Evolutionary conservation across 1,140 invertebrate genomes (phyloP), one percentile per base, ranked within the genome.

Genomic region (Manduca sexta): DNA sequence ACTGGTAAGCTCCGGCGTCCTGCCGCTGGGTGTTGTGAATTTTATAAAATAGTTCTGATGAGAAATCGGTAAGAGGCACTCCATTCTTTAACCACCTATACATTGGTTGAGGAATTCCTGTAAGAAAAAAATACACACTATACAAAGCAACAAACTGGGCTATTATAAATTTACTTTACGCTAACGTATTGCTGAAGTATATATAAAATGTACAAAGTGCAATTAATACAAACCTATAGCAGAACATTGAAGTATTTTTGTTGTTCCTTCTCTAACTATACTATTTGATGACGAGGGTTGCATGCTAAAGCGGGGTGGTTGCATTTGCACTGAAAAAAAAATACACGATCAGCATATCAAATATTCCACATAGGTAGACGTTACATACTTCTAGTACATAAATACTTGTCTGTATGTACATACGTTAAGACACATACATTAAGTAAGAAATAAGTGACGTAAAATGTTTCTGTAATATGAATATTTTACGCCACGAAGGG

Each of bases 31-130:
- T 92, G 60, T 91, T 93, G 52, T 91, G 89, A 50, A 97, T 95
- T 70, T 93, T 92, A 77, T 93, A 93, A 75, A 93, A 95, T 62
- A 92, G 88, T 69, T 94, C 93, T 4, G 90, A 90, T 33, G 91
- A 90, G 64, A 93, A 93, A 61, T 93, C 92, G 30, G 90, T 91
- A 40, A 95, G 80, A 30, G 91, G 89, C 37, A 89, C 64, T 4
- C 93, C 93, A 75, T 98, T 94, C 84, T 95, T 97, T 43, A 95
- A 86, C 95, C 95, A 98, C 69, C 92, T 90, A 82, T 97, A 97
- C 78, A 92, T 92, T 4, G 95, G 95, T 68, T 93, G 91, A 7
- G 95, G 96, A 79, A 92, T 92, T 57, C 95, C 95, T 96, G 86
- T 1, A 73, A 2, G 39, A 43, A 11, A 7, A 44, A 18, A 16